These are phyloP conservation scores for Shargacucullia verbasci DNA, from an alignment of 2,888 invertebrate genomes.

Conservation along the genomic window DNA sequence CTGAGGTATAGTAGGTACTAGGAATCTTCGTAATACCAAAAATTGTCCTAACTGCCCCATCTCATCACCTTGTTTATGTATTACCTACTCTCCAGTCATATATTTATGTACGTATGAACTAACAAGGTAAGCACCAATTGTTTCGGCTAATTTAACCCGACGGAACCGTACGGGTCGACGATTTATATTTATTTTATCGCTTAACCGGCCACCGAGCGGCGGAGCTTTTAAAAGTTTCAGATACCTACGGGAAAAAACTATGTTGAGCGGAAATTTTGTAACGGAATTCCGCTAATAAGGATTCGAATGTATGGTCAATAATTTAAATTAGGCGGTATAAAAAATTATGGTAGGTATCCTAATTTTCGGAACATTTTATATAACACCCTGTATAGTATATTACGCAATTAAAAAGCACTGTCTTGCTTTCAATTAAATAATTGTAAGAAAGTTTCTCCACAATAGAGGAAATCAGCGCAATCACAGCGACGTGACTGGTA, in stretches of 20 bases:
- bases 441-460: slow-evolving; percentile 32
- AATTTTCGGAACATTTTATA: neutral
- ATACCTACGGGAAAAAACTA: slow-evolving; percentile 4
- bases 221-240: slow-evolving; percentile 22
- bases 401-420: no score
- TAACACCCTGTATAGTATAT: neutral
- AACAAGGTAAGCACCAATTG: slow-evolving; percentile 49
- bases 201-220: slow-evolving; percentile 11
- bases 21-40: no score
- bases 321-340: neutral
- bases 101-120: slow-evolving; percentile 28
- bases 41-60: no score
- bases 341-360: neutral
- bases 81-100: neutral
- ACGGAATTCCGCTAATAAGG: slow-evolving; percentile 11
- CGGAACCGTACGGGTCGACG: slow-evolving; percentile 44
- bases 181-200: slow-evolving; percentile 62
- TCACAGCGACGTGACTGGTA: slow-evolving; percentile 30
- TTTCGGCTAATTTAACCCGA: slow-evolving; percentile 52
- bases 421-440: slow-evolving; percentile 39
- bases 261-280: slow-evolving; percentile 17
- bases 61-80: no score
- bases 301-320: neutral
- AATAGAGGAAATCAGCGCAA: slow-evolving; percentile 41
- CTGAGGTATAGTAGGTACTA: no score